Conservation (phyloP, 2,888 invertebrate genomes). For the Noctua comes region DNA sequence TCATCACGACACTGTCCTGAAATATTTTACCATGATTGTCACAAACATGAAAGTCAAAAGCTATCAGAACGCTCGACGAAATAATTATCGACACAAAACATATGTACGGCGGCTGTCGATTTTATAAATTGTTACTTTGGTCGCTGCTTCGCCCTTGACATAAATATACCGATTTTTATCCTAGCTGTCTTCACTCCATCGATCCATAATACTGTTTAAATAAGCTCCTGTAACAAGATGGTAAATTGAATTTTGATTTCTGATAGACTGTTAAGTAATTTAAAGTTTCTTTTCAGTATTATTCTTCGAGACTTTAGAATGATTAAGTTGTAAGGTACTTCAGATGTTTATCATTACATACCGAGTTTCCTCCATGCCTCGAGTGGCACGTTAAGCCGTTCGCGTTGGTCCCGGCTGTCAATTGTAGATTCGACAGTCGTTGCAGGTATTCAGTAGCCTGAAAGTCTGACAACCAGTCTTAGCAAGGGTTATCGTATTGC, state of each 20-base stretch:
- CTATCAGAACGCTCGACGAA: conserved; percentile 17
- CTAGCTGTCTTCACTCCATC: conserved; percentile 51
- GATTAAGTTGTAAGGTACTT: no score
- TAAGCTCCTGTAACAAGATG: conserved; percentile 46
- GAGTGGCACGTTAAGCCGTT: no score
- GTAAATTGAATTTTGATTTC: conserved; percentile 12
- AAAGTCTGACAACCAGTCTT: no score
- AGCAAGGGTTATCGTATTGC: no score
- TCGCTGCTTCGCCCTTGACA: conserved; percentile 63
- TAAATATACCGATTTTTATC: conserved; percentile 59
- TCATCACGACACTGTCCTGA: not conserved
- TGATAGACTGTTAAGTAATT: conserved; percentile 7
- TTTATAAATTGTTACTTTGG: conserved; percentile 58
- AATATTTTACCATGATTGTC: not conserved
- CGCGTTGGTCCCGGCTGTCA: no score
- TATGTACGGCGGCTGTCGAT: conserved; percentile 39
- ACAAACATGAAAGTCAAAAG: not conserved
- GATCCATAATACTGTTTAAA: conserved; percentile 53
- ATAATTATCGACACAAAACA: conserved; percentile 47
- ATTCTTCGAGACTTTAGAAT: not conserved
- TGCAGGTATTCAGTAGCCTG: no score
- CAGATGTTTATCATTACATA: no score
- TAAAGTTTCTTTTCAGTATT: not conserved
- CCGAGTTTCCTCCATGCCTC: no score
- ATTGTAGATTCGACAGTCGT: no score